phyloP scores from a whole-genome alignment of 2,797 vertebrate genomes.

The Buphagus erythrorhynchus region DNA sequence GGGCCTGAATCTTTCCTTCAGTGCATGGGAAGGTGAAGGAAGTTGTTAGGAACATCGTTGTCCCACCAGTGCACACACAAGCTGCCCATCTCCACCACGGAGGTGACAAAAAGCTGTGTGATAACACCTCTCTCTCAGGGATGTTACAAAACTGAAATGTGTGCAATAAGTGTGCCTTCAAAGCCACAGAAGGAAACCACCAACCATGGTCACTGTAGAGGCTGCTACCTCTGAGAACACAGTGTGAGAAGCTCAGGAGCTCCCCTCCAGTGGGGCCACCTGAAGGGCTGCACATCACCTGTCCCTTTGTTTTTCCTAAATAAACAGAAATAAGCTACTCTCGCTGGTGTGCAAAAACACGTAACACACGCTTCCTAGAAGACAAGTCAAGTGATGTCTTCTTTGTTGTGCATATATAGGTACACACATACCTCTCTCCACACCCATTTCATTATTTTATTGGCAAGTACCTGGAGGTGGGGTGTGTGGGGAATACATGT shows the following conservation, averaged over 20 bases:
- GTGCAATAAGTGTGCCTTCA: neutral
- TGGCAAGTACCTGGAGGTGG: neutral
- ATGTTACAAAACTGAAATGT: neutral
- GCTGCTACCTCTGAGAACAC: neutral
- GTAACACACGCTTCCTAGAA: neutral
- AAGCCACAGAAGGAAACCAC: neutral
- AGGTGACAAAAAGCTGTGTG: accelerated
- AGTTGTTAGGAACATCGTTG: neutral
- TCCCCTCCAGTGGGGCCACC: accelerated
- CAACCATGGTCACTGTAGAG: accelerated
- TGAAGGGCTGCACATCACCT: neutral
- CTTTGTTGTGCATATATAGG: neutral
- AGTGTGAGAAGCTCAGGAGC: neutral
- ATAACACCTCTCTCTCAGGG: neutral
- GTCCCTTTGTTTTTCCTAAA: neutral
- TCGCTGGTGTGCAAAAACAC: neutral
- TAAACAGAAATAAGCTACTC: neutral
- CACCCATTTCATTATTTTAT: neutral
- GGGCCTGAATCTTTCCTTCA: neutral
- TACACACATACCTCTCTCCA: neutral
- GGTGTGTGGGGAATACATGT: neutral
- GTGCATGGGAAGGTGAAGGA: neutral
- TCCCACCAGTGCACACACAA: neutral
- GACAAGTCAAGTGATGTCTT: neutral
- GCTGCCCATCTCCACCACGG: neutral